A percentile compares a stretch with the other conserved stretches of the same genome.
Evolutionary conservation across 2,113 vertebrate genomes (phyloP).

Genomic region (Sorex fumeus): DNA sequence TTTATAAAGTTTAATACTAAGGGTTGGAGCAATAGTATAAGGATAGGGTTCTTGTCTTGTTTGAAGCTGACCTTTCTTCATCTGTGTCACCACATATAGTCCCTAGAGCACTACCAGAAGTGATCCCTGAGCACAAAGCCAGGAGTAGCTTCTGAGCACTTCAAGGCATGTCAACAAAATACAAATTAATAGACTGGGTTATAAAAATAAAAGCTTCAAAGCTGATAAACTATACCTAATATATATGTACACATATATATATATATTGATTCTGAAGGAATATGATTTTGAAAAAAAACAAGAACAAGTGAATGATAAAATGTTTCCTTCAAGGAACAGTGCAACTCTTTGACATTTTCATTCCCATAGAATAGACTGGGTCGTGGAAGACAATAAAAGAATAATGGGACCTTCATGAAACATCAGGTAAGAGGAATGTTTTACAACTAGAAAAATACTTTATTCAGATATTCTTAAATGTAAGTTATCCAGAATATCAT

Average conservation of each 20-base stretch:
- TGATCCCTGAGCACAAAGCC: no score
- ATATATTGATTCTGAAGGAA: background rate
- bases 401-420: background rate
- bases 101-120: no score
- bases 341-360: background rate
- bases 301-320: background rate
- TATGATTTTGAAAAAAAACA: background rate
- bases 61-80: no score
- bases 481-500: background rate
- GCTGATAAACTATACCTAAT: background rate
- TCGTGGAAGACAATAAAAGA: background rate
- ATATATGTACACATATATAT: background rate
- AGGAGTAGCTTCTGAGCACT: no score
- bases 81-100: no score
- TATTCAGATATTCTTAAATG: conserved; percentile 2
- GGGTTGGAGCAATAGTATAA: no score
- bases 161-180: no score
- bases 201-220: no score
- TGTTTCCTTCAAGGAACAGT: background rate
- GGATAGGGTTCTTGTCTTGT: no score
- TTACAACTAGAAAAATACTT: background rate
- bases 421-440: background rate
- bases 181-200: no score
- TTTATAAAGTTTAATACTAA: no score
- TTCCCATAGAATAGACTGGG: background rate